Evolutionary conservation across 2,888 invertebrate species (phyloP), one percentile per base, ranked within the genome.

Genomic region (Pegoplata infirma): DNA sequence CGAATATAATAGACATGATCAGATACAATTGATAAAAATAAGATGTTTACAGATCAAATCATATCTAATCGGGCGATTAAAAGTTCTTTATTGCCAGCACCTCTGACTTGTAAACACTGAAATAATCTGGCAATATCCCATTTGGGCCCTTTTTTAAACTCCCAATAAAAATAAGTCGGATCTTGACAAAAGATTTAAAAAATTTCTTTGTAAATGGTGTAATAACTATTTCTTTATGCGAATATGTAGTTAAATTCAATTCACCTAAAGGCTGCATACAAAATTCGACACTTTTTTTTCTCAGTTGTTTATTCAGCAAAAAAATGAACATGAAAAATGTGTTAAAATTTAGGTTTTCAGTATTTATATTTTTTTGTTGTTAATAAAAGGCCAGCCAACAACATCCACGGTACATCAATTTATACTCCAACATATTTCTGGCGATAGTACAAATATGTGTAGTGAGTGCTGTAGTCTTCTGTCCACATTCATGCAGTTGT

Each of bases 311-410:
- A n/a, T n/a, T 25, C 25, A 47, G 10, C 6, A 49, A 10, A 67
- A 66, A 44, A 51, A 36, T 17, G n/a, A 73, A 67, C 44, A 73
- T 73, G 72, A 68, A 77, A 73, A 77, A 64, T 77, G 58, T 73
- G 44, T 68, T 73, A 64, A 64, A 73, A 73, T 68, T 44, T 53
- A 36, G 21, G 40, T 67, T 56, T 36, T n/a, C n/a, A n/a, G n/a
- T n/a, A n/a, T n/a, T n/a, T n/a, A n/a, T n/a, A n/a, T n/a, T n/a
- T n/a, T n/a, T n/a, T n/a, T n/a, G n/a, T n/a, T n/a, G n/a, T 63
- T 63, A 63, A 63, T 63, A 49, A 32, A 61, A 63, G 32, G 63
- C 49, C 49, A 63, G 47, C 46, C 46, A 47, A 28, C 47, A n/a
- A 23, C 61, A 61, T 59, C 6, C 32, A 40, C n/a, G 36, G n/a